These are phyloP conservation scores for Drosophila longiperda DNA, from an alignment of 2,888 invertebrate genomes.

Conservation along the genomic window DNA sequence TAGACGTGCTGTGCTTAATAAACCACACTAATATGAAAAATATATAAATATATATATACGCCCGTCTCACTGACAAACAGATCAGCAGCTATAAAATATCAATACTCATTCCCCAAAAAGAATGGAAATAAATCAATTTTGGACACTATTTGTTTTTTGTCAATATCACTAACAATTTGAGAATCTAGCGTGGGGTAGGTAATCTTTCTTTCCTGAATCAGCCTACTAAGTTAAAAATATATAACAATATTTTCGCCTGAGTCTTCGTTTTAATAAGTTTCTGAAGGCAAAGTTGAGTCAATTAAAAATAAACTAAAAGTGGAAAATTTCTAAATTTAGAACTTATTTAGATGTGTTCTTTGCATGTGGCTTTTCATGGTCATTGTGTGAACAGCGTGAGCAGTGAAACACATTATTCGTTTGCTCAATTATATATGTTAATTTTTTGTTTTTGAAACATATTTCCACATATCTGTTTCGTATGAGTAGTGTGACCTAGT, in stretches of 20 bases:
- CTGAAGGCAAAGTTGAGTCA: conserved; percentile 6
- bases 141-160: neutral
- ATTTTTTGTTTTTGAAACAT: conserved; percentile 20
- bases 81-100: conserved; percentile 1
- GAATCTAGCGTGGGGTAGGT: conserved; percentile 30
- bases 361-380: conserved; percentile 31
- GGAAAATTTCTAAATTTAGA: conserved; percentile 51
- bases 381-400: conserved; percentile 20
- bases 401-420: conserved; percentile 42
- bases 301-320: conserved; percentile 37
- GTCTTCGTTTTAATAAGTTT: conserved; percentile 3
- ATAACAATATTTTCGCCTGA: neutral
- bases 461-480: conserved; percentile 35
- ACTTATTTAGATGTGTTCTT: conserved; percentile 18
- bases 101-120: conserved; percentile 24
- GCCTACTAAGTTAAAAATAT: neutral
- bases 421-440: conserved; percentile 42
- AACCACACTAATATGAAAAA: neutral
- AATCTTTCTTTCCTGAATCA: conserved; percentile 15
- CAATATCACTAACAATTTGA: conserved; percentile 37
- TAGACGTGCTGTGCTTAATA: neutral
- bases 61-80: neutral
- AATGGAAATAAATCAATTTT: conserved; percentile 31
- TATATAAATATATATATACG: too few species aligned
- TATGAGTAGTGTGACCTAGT: conserved; percentile 7